Evolutionary conservation across 2,113 vertebrate genomes (phyloP).

Genomic region (Corythornis vintsioides): DNA sequence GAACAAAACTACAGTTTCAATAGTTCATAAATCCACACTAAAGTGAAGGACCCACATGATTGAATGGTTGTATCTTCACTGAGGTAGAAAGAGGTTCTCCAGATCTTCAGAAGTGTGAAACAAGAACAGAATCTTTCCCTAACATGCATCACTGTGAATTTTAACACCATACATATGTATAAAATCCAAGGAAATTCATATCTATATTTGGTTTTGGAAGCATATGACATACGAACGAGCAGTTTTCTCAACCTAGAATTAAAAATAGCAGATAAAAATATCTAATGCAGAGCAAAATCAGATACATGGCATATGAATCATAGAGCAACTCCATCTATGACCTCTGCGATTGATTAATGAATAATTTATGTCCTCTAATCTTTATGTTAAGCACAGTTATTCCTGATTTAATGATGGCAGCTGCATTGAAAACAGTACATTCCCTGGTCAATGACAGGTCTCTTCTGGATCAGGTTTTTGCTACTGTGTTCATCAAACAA

Average conservation of each 20-base stretch:
- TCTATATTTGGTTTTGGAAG: conserved; percentile 65
- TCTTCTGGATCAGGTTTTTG: not conserved
- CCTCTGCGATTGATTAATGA: not conserved
- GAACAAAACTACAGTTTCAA: not conserved
- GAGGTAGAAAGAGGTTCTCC: conserved; percentile 30
- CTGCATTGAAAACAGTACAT: not conserved
- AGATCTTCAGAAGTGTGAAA: conserved; percentile 55
- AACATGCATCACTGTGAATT: conserved; percentile 54
- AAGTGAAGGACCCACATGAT: not conserved
- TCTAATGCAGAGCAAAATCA: conserved; percentile 35
- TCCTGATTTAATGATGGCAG: not conserved
- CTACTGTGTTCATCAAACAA: not conserved
- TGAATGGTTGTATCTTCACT: not conserved
- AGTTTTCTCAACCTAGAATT: conserved; percentile 42
- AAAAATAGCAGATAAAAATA: conserved; percentile 53
- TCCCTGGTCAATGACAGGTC: not conserved
- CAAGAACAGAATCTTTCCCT: conserved; percentile 46
- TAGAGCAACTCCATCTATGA: not conserved
- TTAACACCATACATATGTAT: conserved; percentile 55
- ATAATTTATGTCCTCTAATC: not conserved
- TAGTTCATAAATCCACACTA: not conserved
- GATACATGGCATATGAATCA: conserved; percentile 12
- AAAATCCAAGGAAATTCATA: conserved; percentile 27
- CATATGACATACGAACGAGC: conserved; percentile 54
- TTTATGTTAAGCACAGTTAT: not conserved